phyloP scores from a whole-genome alignment of 2,797 vertebrate species.

The Falco naumanni region DNA sequence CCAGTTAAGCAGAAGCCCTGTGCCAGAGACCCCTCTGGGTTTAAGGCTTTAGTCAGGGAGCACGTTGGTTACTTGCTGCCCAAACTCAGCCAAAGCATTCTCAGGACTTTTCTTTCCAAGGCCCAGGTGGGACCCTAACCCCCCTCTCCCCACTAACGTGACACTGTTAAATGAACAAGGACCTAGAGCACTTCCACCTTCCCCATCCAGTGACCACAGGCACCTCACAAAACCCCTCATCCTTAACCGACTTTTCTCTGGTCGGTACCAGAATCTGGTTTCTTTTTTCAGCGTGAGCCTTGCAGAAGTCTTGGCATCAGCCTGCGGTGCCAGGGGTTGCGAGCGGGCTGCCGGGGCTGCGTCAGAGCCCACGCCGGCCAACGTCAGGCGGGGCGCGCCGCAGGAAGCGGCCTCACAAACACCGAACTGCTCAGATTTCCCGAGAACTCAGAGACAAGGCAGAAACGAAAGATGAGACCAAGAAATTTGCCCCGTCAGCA shows the following conservation, averaged over 20 bases:
- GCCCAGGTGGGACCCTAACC: not conserved
- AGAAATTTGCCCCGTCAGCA: not conserved
- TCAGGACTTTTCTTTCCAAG: not conserved
- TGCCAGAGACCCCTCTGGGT: not conserved
- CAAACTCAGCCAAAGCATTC: not conserved
- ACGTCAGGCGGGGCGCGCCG: not conserved
- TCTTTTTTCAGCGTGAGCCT: not conserved
- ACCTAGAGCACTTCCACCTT: not conserved
- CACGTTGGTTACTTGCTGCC: not conserved
- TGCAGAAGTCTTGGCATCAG: not conserved
- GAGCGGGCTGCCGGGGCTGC: fast-evolving
- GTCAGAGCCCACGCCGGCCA: fast-evolving
- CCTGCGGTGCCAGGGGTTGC: not conserved
- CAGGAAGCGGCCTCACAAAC: not conserved
- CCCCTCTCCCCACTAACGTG: not conserved
- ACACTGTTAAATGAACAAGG: not conserved
- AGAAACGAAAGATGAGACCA: not conserved
- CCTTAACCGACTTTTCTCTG: not conserved
- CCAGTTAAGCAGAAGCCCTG: not conserved
- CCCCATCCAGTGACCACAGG: not conserved
- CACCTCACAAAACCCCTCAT: not conserved
- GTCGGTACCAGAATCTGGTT: not conserved
- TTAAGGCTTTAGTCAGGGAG: not conserved
- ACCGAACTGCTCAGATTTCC: not conserved
- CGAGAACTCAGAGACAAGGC: not conserved